Conservation (phyloP, 2,888 invertebrate species). For the Syrphus vitripennis region DNA sequence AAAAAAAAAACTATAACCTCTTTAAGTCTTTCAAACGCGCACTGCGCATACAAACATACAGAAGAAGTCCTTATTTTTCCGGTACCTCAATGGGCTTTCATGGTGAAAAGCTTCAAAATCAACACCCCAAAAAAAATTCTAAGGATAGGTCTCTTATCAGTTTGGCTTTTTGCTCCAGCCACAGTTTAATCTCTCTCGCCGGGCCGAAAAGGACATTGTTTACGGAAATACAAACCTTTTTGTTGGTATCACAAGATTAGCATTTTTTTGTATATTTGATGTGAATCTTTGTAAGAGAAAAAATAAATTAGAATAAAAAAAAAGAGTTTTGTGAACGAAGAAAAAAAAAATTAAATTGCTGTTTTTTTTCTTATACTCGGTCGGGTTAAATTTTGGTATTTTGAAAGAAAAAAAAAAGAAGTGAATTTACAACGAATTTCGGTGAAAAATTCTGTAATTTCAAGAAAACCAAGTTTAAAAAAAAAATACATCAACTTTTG, state of each 20-base stretch:
- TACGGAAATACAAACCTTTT: slow-evolving; percentile 2
- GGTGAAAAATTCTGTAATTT: background rate
- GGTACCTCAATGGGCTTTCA: slow-evolving; percentile 45
- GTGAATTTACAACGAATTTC: background rate
- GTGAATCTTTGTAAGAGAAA: slow-evolving; percentile 19
- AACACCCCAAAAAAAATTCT: background rate
- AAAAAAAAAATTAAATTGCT: background rate
- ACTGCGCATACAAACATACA: slow-evolving; percentile 13
- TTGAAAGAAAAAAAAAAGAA: background rate
- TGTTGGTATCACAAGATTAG: slow-evolving; percentile 12
- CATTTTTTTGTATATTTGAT: slow-evolving; percentile 30
- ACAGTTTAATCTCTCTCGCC: slow-evolving; percentile 65
- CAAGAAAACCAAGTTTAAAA: background rate
- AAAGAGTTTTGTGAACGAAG: background rate
- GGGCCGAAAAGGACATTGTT: slow-evolving; percentile 52
- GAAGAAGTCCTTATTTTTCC: slow-evolving; percentile 2
- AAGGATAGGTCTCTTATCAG: slow-evolving; percentile 64
- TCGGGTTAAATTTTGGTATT: background rate
- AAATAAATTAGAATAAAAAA: slow-evolving; percentile 30
- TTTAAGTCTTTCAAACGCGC: slow-evolving; percentile 12
- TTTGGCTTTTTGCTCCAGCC: slow-evolving; percentile 44
- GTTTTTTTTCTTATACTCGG: background rate
- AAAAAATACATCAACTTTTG: background rate
- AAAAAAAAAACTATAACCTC: background rate
- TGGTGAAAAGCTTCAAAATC: slow-evolving; percentile 58